phyloP scores from a whole-genome alignment of 2,888 invertebrate species.

The Amphipoea oculea region DNA sequence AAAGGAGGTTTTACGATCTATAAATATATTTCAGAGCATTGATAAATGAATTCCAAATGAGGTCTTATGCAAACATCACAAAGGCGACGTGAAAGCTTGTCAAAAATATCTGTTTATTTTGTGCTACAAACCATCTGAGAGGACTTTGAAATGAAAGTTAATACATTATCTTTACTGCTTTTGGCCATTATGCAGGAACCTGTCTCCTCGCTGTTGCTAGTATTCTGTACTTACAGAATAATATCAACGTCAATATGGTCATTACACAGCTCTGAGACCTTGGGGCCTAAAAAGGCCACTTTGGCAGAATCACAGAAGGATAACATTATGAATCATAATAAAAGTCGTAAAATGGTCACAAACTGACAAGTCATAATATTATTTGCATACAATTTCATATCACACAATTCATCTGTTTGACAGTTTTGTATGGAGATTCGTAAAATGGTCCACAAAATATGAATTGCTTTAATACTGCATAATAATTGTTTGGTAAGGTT shows the following conservation, averaged over 20 bases:
- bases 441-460: too few relatives aligned
- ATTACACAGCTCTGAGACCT: not conserved
- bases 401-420: too few relatives aligned
- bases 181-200: not conserved
- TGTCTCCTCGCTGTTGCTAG: not conserved
- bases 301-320: too few relatives aligned
- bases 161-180: not conserved
- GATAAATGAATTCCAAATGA: slow-evolving; percentile 37
- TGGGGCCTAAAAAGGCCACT: too few relatives aligned
- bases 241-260: not conserved
- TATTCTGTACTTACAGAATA: too few relatives aligned
- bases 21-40: slow-evolving; percentile 13
- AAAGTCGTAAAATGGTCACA: too few relatives aligned
- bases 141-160: slow-evolving; percentile 2
- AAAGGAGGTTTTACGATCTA: slow-evolving; percentile 6
- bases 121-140: not conserved
- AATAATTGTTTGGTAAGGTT: too few relatives aligned
- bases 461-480: too few relatives aligned
- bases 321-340: too few relatives aligned
- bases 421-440: too few relatives aligned
- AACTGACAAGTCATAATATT: too few relatives aligned
- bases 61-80: slow-evolving; percentile 26
- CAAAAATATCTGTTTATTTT: slow-evolving; percentile 14
- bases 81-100: not conserved
- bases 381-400: too few relatives aligned